Conservation (phyloP, 2,888 invertebrate species). For the Euspilapteryx auroguttella region DNA sequence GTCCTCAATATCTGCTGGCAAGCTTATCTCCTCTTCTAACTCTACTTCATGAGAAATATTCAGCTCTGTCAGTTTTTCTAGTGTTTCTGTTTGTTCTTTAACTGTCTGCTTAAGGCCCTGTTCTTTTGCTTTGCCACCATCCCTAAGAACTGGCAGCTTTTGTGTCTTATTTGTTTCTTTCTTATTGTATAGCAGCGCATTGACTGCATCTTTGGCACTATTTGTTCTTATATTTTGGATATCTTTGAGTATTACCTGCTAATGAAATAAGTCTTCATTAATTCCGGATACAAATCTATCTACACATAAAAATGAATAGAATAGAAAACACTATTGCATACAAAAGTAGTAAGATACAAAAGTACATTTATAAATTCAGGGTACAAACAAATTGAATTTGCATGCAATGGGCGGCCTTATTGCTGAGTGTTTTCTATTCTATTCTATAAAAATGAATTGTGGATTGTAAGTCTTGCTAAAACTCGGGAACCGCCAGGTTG, state of each 20-base stretch:
- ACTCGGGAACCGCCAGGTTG: too few relatives aligned
- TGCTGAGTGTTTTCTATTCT: too few relatives aligned
- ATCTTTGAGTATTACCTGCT: conserved; percentile 19
- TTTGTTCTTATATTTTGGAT: conserved; percentile 13
- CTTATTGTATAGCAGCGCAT: neutral
- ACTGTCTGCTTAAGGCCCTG: neutral
- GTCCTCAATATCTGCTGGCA: conserved; percentile 61
- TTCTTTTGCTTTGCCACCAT: neutral
- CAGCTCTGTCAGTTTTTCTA: conserved; percentile 1
- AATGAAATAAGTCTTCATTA: too few relatives aligned
- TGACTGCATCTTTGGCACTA: neutral
- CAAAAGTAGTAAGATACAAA: too few relatives aligned
- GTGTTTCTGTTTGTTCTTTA: neutral
- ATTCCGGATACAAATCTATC: too few relatives aligned
- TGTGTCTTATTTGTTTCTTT: neutral
- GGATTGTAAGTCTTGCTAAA: too few relatives aligned
- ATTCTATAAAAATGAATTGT: too few relatives aligned
- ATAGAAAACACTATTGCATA: too few relatives aligned
- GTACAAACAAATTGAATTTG: too few relatives aligned
- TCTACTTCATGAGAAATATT: neutral
- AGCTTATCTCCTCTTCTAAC: neutral
- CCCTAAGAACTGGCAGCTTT: neutral
- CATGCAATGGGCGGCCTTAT: too few relatives aligned
- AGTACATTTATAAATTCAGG: too few relatives aligned
- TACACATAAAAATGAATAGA: too few relatives aligned